Conservation (phyloP, 2,888 invertebrate genomes). For the Troglohyphantes excavatus region DNA sequence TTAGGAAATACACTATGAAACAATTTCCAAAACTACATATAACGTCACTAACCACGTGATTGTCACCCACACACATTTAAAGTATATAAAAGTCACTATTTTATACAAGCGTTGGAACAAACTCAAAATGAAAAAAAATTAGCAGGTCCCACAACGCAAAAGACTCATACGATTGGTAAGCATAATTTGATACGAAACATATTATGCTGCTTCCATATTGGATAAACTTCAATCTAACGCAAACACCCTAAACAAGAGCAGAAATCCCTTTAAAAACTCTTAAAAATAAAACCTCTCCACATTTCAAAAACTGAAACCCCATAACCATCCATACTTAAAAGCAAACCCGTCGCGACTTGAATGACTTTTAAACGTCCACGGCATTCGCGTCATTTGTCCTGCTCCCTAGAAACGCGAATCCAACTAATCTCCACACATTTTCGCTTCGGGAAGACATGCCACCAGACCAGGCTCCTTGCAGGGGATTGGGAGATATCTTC, state of each 20-base stretch:
- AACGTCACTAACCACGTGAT: too few species aligned
- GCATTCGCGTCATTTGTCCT: conserved; percentile 23
- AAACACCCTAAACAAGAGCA: neutral
- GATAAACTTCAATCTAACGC: too few species aligned
- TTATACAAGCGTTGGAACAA: too few species aligned
- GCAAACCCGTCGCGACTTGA: conserved; percentile 8
- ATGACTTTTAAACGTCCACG: conserved; percentile 33
- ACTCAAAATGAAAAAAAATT: too few species aligned
- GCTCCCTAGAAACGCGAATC: conserved; percentile 7
- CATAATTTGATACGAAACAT: too few species aligned
- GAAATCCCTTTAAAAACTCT: conserved; percentile 14
- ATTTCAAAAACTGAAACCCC: conserved; percentile 19
- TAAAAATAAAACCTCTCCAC: neutral
- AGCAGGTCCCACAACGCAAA: too few species aligned
- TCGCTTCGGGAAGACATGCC: conserved; percentile 1
- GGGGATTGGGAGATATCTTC: conserved; percentile 20
- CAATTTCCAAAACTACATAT: too few species aligned
- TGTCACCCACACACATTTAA: too few species aligned
- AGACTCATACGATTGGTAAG: too few species aligned
- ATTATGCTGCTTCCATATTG: too few species aligned
- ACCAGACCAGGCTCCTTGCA: conserved; percentile 6
- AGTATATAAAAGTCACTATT: too few species aligned
- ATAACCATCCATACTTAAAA: conserved; percentile 18
- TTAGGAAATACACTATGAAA: too few species aligned
- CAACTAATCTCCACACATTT: conserved; percentile 48